Conservation (phyloP, 2,113 vertebrate species). For the Pedetes capensis region DNA sequence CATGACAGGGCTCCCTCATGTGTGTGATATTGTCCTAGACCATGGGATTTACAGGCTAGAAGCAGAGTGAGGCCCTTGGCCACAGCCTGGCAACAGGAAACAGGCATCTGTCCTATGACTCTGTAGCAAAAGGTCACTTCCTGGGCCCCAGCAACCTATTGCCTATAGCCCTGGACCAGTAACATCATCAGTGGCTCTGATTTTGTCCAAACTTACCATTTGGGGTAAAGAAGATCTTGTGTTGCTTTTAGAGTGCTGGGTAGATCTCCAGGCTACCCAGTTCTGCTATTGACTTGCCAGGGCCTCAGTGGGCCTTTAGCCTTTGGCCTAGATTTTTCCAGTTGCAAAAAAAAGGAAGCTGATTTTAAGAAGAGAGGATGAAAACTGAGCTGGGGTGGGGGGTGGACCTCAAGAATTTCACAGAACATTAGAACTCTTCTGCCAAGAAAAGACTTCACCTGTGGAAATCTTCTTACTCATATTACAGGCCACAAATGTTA, state of each 20-base stretch:
- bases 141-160: neutral
- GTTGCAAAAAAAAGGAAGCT: neutral
- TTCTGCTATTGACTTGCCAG: fast-evolving
- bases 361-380: neutral
- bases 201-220: neutral
- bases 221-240: neutral
- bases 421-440: neutral
- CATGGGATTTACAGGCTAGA: neutral
- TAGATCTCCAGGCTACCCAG: neutral
- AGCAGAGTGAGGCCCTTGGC: neutral
- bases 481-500: neutral
- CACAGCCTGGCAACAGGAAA: neutral
- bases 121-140: neutral
- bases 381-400: neutral
- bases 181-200: neutral
- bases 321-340: neutral
- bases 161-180: neutral
- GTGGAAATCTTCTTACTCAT: neutral
- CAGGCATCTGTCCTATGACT: neutral
- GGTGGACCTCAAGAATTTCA: neutral
- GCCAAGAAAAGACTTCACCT: neutral
- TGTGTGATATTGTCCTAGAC: neutral
- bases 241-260: neutral
- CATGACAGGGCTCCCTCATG: neutral
- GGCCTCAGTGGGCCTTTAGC: neutral